phyloP scores from a whole-genome alignment of 2,888 invertebrate species.

The Nebria salina region DNA sequence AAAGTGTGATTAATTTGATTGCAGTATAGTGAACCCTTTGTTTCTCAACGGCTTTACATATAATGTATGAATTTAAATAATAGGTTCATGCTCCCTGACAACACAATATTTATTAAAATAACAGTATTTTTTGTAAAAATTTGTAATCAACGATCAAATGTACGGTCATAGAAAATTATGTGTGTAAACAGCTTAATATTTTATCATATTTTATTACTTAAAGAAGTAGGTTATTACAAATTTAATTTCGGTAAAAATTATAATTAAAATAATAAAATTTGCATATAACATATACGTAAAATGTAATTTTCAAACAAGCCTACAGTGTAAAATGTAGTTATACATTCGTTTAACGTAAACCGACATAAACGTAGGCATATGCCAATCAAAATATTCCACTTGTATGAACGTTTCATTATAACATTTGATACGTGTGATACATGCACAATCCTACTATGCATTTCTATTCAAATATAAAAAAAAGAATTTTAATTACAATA shows the following conservation, averaged over 20 bases:
- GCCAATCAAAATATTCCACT: not conserved
- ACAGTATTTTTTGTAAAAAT: too few species aligned
- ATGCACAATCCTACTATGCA: not conserved
- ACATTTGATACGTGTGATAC: conserved; percentile 3
- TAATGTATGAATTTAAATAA: too few species aligned
- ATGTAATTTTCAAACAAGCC: not conserved
- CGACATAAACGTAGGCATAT: not conserved
- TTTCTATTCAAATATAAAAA: not conserved
- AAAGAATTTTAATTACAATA: not conserved
- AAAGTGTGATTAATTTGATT: too few species aligned
- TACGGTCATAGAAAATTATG: not conserved
- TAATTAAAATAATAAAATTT: not conserved
- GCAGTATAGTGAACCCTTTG: too few species aligned
- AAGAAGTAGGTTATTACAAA: not conserved
- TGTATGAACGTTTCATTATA: not conserved
- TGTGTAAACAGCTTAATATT: not conserved
- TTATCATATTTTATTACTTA: not conserved
- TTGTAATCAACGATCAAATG: too few species aligned
- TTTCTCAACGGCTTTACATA: too few species aligned
- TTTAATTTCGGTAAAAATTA: not conserved
- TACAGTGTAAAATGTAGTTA: not conserved
- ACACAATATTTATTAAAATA: too few species aligned
- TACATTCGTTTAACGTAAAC: not conserved
- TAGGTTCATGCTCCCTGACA: too few species aligned
- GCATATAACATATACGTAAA: not conserved